Conservation (phyloP, 2,888 invertebrate genomes). For the Eudasyphora cyanicolor region DNA sequence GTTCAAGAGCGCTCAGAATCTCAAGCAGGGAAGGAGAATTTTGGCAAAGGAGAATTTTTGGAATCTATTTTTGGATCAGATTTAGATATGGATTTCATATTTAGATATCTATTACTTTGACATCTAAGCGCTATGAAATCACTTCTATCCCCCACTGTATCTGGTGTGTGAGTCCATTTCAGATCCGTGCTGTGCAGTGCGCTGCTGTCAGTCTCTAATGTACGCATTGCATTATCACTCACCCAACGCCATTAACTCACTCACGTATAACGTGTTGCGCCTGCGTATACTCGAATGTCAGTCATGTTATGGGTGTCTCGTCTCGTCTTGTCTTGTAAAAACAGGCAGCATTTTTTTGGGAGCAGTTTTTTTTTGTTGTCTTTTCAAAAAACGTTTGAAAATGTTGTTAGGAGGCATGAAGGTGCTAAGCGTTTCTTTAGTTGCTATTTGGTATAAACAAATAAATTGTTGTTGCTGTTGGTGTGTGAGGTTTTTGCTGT, state of each 20-base stretch:
- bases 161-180: neutral
- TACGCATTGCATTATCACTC: conserved; percentile 24
- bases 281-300: neutral
- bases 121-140: neutral
- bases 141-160: neutral
- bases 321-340: neutral
- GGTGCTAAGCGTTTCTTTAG: conserved; percentile 29
- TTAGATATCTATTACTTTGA: too few species aligned
- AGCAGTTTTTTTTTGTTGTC: conserved; percentile 48
- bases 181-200: too few species aligned
- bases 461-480: neutral
- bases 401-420: neutral
- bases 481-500: neutral
- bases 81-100: too few species aligned
- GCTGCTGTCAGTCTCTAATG: neutral
- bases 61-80: too few species aligned
- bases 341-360: conserved; percentile 46
- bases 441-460: neutral
- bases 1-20: too few species aligned
- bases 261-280: conserved; percentile 32
- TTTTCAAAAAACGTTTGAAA: conserved; percentile 32
- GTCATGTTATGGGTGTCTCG: neutral
- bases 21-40: too few species aligned
- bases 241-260: neutral
- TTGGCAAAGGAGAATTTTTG: too few species aligned